phyloP scores from a whole-genome alignment of 2,888 invertebrate species.

The Rambutsinella grinnellia region DNA sequence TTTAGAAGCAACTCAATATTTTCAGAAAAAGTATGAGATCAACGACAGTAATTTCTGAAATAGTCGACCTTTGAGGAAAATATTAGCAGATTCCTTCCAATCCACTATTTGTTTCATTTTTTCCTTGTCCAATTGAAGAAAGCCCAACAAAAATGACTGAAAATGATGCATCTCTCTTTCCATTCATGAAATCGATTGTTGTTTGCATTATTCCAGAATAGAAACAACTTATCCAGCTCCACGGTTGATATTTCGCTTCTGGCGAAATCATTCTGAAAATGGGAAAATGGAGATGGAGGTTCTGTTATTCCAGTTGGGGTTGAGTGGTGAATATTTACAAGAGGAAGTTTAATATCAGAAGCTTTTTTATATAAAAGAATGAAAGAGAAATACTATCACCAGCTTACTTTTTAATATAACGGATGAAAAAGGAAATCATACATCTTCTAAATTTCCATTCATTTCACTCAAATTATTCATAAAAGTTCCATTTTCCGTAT shows the following conservation, averaged over 20 bases:
- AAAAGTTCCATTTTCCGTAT: not conserved
- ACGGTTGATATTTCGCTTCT: not conserved
- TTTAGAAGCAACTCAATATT: not conserved
- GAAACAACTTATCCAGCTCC: too few species aligned
- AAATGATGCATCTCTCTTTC: not conserved
- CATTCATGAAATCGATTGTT: constrained; percentile 33
- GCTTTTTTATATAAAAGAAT: too few species aligned
- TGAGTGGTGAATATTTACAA: not conserved
- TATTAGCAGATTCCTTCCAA: too few species aligned
- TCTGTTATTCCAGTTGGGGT: not conserved
- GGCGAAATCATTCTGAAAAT: constrained; percentile 11
- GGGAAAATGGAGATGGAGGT: constrained; percentile 14
- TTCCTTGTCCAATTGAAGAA: too few species aligned
- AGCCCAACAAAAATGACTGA: too few species aligned
- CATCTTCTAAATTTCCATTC: not conserved
- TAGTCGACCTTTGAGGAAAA: too few species aligned
- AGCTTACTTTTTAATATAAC: too few species aligned
- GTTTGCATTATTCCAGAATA: constrained; percentile 1
- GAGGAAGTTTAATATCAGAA: too few species aligned
- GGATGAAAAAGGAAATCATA: not conserved
- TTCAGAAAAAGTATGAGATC: too few species aligned
- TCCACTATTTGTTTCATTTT: too few species aligned
- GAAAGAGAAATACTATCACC: too few species aligned
- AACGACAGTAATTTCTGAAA: too few species aligned
- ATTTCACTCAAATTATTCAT: not conserved